These are phyloP conservation scores for Montipora efflorescens DNA, from an alignment of 64 coral and sea anemone genomes.

Conservation along the genomic window DNA sequence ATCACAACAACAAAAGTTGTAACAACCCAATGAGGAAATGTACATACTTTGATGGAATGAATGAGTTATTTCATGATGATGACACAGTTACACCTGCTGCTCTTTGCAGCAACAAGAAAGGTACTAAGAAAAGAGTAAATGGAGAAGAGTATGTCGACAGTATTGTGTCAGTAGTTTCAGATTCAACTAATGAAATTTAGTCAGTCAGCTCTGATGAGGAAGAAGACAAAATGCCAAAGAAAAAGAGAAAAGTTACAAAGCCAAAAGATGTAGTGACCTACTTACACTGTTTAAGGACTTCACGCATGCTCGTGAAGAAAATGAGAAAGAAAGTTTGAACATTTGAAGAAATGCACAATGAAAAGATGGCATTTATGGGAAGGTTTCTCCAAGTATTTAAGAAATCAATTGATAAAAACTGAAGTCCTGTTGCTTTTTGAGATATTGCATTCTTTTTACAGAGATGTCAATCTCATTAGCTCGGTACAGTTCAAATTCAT, in stretches of 20 bases:
- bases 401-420: too few relatives aligned
- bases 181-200: background rate
- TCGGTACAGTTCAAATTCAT: too few relatives aligned
- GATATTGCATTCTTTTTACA: too few relatives aligned
- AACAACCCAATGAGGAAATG: conserved; percentile 15
- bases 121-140: background rate
- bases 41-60: background rate
- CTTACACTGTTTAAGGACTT: background rate
- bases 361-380: too few relatives aligned
- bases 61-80: background rate
- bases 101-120: background rate
- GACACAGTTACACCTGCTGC: background rate
- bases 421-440: too few relatives aligned
- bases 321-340: too few relatives aligned
- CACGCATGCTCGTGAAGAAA: background rate
- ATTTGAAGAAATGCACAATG: too few relatives aligned
- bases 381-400: too few relatives aligned
- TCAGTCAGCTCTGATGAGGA: background rate
- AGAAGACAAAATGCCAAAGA: background rate
- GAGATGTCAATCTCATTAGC: too few relatives aligned
- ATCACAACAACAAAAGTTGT: background rate
- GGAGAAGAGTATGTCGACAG: background rate
- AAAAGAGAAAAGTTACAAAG: background rate
- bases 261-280: background rate
- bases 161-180: background rate